Base-by-base conservation (phyloP, 2,888 invertebrate genomes). In the Willowsia nigromaculata region DNA sequence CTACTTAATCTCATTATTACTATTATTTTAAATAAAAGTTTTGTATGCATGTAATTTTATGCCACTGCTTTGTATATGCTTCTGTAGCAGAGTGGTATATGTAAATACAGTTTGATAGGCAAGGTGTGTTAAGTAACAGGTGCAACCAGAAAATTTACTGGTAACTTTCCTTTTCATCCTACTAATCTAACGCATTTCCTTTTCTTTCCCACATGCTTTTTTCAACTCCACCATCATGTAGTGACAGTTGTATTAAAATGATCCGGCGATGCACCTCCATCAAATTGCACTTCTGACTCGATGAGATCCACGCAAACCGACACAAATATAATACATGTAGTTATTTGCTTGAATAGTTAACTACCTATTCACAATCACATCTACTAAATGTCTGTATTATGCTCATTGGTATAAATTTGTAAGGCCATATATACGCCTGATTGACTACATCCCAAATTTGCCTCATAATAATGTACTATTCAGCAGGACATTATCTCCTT, bases 401-500 rank as follows among this genome's bases (percentile, higher is more conserved):
- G n/a, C n/a, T n/a, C n/a, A n/a, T n/a, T n/a, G n/a, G n/a, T n/a
- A n/a, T n/a, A n/a, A n/a, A n/a, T n/a, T n/a, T n/a, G n/a, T n/a
- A n/a, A n/a, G n/a, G n/a, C n/a, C n/a, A n/a, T n/a, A n/a, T n/a
- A 1, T 43, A 71, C 25, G 71, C 27, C 53, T 50, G 83, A 56
- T 80, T 59, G 59, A 84, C 25, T 27, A 22, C 56, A 56, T 37
- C 71, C 83, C 84, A 84, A 37, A 59, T 37, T 74, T 74, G 65
- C 53, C 18, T 33, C 11, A 37, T 9, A n/a, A 85, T 27, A 59
- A 43, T 59, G 40, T 74, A 30, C 56, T 59, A 65, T 65, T 37
- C 30, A 59, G 30, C 43, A 76, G 43, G 40, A 85, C 59, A 78
- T 78, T 86, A 81, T 86, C 81, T 30, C 81, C 65, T 47, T 65